These are phyloP conservation scores for Pardalotus punctatus DNA, from an alignment of 2,113 vertebrate genomes.

Conservation along the genomic window DNA sequence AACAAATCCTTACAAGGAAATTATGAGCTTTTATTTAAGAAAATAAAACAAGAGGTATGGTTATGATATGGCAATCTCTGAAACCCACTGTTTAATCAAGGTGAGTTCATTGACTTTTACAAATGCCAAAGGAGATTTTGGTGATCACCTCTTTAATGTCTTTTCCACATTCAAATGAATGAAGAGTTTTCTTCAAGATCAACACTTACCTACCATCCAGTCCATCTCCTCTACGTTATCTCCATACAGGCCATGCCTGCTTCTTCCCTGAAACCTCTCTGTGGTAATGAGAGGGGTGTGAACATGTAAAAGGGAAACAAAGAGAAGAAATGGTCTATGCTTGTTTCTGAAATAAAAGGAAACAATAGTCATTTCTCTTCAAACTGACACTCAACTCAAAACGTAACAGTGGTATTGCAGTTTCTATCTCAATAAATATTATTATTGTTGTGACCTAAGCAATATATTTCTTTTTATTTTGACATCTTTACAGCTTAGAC, in stretches of 20 bases:
- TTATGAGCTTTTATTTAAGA: neutral
- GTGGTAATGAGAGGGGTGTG: constrained; percentile 79
- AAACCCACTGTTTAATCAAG: neutral
- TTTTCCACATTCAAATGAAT: neutral
- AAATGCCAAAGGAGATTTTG: neutral
- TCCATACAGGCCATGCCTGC: constrained; percentile 84
- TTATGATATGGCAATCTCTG: neutral
- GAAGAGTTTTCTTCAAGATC: neutral
- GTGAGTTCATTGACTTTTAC: neutral
- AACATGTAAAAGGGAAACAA: constrained; percentile 83
- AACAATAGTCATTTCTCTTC: neutral
- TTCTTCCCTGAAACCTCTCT: constrained; percentile 79
- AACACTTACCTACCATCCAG: constrained; percentile 82
- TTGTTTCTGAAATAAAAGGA: constrained; percentile 74
- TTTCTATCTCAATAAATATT: neutral
- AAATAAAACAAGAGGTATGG: neutral
- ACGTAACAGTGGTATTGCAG: neutral
- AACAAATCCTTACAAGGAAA: neutral
- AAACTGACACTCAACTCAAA: neutral
- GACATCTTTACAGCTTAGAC: neutral
- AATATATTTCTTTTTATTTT: neutral
- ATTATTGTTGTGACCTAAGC: neutral
- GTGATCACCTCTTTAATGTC: neutral
- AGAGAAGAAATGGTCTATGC: constrained; percentile 80
- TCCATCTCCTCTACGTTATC: constrained; percentile 89